phyloP scores from a whole-genome alignment of 2,113 vertebrate genomes.

The Marcusenius ussheri region DNA sequence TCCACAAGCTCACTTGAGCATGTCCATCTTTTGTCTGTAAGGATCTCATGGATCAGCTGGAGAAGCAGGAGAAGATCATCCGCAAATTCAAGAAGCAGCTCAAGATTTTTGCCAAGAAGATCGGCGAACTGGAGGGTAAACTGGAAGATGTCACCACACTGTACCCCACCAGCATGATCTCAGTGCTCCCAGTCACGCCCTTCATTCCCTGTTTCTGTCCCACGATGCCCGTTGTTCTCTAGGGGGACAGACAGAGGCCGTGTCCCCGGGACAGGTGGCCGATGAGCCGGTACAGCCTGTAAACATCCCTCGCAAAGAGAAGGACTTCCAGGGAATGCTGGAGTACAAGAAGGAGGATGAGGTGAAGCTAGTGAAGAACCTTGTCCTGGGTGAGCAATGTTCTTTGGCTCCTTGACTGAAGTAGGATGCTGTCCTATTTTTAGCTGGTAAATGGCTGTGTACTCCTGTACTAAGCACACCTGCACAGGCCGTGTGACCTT shows the following conservation, averaged over 20 bases:
- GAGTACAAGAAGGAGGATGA: slow-evolving; percentile 98
- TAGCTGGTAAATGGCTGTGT: background rate
- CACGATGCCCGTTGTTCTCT: slow-evolving; percentile 43
- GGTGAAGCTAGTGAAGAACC: slow-evolving; percentile 90
- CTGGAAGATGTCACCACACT: background rate
- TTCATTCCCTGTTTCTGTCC: background rate
- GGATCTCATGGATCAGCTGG: slow-evolving; percentile 87
- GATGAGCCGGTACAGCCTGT: slow-evolving; percentile 88
- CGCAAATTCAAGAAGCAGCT: slow-evolving; percentile 90
- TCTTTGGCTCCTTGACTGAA: background rate
- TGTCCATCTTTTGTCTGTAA: slow-evolving; percentile 37
- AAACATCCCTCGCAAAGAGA: slow-evolving; percentile 95
- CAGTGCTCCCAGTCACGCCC: background rate
- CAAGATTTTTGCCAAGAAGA: slow-evolving; percentile 79
- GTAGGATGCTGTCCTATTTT: background rate
- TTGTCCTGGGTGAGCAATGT: slow-evolving; percentile 73
- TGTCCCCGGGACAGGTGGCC: slow-evolving; percentile 71
- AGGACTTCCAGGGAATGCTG: slow-evolving; percentile 98
- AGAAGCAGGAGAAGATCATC: slow-evolving; percentile 85
- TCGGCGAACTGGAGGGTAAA: slow-evolving; percentile 82
- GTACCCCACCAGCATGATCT: background rate
- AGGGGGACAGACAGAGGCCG: slow-evolving; percentile 68
- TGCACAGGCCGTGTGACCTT: background rate
- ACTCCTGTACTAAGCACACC: background rate
- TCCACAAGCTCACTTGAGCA: background rate